Evolutionary conservation across 23 tunicate genomes (phyloP).

Genomic region (Trididemnum nubilum): DNA sequence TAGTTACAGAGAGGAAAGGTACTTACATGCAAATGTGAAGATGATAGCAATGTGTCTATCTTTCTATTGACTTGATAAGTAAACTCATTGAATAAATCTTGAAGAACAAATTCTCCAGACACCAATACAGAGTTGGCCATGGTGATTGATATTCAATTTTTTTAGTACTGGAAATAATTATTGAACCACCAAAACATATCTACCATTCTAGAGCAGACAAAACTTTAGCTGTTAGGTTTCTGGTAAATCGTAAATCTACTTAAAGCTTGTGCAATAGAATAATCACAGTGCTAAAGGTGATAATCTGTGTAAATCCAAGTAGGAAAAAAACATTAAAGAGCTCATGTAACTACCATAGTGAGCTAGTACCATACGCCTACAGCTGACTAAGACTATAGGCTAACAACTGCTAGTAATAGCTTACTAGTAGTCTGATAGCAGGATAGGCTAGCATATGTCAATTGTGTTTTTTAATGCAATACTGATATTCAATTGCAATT

Average conservation of each 20-base stretch:
- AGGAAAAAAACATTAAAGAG: too few relatives aligned
- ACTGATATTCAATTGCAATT: too few relatives aligned
- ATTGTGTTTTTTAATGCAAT: too few relatives aligned
- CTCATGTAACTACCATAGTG: too few relatives aligned
- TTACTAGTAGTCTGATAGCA: too few relatives aligned
- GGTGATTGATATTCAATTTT: background rate
- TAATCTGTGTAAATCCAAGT: too few relatives aligned
- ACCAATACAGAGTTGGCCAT: slow-evolving; percentile 19
- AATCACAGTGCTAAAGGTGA: too few relatives aligned
- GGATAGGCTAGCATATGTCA: too few relatives aligned
- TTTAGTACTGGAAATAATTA: background rate
- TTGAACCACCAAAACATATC: background rate
- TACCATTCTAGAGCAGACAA: background rate
- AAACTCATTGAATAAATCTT: slow-evolving; percentile 57
- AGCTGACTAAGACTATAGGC: too few relatives aligned
- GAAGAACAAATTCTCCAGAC: slow-evolving; percentile 67
- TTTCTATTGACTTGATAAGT: slow-evolving; percentile 63
- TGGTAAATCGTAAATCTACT: background rate
- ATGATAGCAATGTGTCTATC: slow-evolving; percentile 42
- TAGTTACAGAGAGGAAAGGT: too few relatives aligned
- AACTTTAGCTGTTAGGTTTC: background rate
- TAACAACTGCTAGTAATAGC: too few relatives aligned
- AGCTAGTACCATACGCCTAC: too few relatives aligned
- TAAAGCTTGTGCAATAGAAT: background rate
- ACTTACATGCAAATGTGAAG: slow-evolving; percentile 6